Evolutionary conservation across 2,888 invertebrate genomes (phyloP).

Genomic region (Phortica okadai): DNA sequence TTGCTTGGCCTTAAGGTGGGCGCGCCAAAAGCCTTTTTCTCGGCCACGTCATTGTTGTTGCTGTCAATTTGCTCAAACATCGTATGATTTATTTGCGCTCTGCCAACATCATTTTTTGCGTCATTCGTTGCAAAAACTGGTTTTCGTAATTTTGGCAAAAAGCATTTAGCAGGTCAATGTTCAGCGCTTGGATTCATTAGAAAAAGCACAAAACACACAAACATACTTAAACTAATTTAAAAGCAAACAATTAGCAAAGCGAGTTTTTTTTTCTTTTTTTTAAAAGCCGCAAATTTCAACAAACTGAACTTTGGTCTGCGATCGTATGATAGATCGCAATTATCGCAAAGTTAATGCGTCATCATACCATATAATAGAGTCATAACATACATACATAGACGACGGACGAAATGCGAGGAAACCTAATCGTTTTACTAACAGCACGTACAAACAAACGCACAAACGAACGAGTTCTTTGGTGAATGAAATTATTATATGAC

Average conservation of each 20-base stretch:
- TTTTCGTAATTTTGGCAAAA: neutral
- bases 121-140: neutral
- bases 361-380: neutral
- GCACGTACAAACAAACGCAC: neutral
- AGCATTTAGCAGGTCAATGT: conserved; percentile 8
- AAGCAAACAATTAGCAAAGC: neutral
- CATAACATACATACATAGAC: too few relatives aligned
- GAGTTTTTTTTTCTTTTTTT: too few relatives aligned
- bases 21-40: conserved; percentile 8
- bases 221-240: neutral
- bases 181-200: neutral
- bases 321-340: conserved; percentile 55
- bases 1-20: neutral
- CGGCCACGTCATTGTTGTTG: conserved; percentile 9
- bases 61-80: neutral
- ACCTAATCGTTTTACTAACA: neutral
- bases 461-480: neutral
- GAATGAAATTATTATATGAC: too few relatives aligned
- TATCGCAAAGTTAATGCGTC: neutral
- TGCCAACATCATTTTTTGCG: conserved; percentile 36
- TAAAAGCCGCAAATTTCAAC: neutral
- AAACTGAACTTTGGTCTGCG: conserved; percentile 51
- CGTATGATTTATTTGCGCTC: conserved; percentile 24
- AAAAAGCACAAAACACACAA: neutral
- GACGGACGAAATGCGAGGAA: too few relatives aligned